Conservation (phyloP, 2,113 vertebrate genomes). For the Lethenteron reissneri region DNA sequence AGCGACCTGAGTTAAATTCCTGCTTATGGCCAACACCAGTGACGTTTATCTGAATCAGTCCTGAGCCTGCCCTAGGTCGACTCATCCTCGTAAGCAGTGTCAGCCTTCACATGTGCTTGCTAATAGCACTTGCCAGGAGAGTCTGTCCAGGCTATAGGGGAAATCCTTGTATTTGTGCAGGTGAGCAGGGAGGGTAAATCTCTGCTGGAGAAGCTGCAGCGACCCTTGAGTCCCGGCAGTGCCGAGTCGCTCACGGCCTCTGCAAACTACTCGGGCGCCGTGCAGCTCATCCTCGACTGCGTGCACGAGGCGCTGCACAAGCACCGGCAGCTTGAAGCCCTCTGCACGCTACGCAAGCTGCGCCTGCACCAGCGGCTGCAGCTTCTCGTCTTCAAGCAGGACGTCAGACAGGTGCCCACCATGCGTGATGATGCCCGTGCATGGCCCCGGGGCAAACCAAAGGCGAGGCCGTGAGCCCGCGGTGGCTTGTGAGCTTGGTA, state of each 20-base stretch:
- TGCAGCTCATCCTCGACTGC: conserved; percentile 84
- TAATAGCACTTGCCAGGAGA: too few relatives aligned
- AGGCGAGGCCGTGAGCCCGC: too few relatives aligned
- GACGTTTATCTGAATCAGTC: too few relatives aligned
- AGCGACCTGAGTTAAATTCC: too few relatives aligned
- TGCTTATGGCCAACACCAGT: too few relatives aligned
- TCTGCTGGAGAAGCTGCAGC: conserved; percentile 71
- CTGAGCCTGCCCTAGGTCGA: too few relatives aligned
- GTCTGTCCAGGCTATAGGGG: too few relatives aligned
- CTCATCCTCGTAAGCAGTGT: too few relatives aligned
- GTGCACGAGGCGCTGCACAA: conserved; percentile 89
- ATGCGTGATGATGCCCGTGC: too few relatives aligned
- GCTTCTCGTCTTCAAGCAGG: conserved; percentile 94
- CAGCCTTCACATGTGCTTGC: too few relatives aligned
- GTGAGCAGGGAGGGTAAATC: conserved; percentile 95
- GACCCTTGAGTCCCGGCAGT: conserved; percentile 74
- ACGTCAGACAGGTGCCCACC: conserved; percentile 65
- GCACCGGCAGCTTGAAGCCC: conserved; percentile 71
- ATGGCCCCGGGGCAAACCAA: too few relatives aligned
- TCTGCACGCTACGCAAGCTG: conserved; percentile 93
- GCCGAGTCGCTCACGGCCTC: conserved; percentile 82
- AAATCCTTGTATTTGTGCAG: conserved; percentile 20
- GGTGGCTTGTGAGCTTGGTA: too few relatives aligned
- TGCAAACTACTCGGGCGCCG: conserved; percentile 93
- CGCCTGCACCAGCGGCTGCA: conserved; percentile 86